phyloP scores from a whole-genome alignment of 2,888 invertebrate species.

The Cryptocheilus praepositus region DNA sequence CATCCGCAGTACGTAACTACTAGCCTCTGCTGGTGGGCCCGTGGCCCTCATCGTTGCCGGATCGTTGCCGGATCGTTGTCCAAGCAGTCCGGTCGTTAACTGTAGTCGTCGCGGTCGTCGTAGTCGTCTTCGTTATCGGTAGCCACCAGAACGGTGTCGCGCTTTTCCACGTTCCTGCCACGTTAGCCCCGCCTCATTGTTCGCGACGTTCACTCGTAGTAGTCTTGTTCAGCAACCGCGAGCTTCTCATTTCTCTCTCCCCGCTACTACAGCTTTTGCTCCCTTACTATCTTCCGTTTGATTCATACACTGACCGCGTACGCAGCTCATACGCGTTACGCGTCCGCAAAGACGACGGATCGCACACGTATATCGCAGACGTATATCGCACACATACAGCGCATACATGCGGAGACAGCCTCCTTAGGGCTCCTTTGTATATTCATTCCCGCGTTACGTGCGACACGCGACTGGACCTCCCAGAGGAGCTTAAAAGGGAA shows the following conservation, averaged over 20 bases:
- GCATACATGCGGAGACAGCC: constrained; percentile 26
- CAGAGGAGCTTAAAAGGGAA: constrained; percentile 54
- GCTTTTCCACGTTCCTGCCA: constrained; percentile 48
- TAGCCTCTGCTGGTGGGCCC: no score
- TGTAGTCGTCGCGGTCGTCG: constrained; percentile 17
- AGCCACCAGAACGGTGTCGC: constrained; percentile 33
- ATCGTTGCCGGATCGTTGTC: constrained; percentile 5
- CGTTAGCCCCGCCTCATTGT: constrained; percentile 53
- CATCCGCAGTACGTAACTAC: neutral
- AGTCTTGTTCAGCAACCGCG: constrained; percentile 6
- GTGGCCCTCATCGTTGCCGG: constrained; percentile 5
- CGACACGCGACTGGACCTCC: constrained; percentile 55
- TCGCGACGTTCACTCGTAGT: constrained; percentile 39
- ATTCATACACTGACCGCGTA: no score
- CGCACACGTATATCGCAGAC: constrained; percentile 29
- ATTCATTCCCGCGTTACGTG: constrained; percentile 48
- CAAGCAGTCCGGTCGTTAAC: neutral
- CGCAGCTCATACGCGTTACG: constrained; percentile 27
- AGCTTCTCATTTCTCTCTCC: no score
- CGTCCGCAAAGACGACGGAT: constrained; percentile 4
- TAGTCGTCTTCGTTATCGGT: constrained; percentile 44
- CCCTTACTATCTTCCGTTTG: no score
- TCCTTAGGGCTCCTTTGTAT: constrained; percentile 50
- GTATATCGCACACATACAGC: constrained; percentile 42
- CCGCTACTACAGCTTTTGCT: no score